Base-by-base conservation (phyloP, 2,888 invertebrate genomes). In the Volucella inflata region DNA sequence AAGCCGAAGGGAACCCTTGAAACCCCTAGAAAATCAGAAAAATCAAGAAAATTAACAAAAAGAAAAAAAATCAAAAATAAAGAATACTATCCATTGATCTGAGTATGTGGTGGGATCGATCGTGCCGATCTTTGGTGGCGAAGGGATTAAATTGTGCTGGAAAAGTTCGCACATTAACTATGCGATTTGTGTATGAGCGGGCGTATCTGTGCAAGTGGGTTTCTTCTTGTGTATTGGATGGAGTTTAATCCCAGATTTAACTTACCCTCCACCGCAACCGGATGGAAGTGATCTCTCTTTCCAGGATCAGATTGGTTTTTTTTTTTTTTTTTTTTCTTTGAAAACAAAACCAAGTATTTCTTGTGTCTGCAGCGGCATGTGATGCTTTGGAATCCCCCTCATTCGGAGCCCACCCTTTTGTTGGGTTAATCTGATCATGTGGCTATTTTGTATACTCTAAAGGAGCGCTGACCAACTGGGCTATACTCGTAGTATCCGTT, bases 141-240 rank as follows among this genome's bases (percentile, higher is more conserved):
- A 80, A 76, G 77, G 81, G 85, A 85, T 81, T 85, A 81, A 72
- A 85, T 53, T 62, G 71, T 76, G 30, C 6, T 30, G 81, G 64
- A 85, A 77, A 82, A 87, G 74, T 87, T 82, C 87, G 82, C 87
- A 87, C 82, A 87, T 82, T 85, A 82, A 82, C 82, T 78, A 75
- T 78, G 55, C 77, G 77, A 82, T 82, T 76, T 81, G 77, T 70
- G 67, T 38, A 59, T 59, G 51, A 16, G 42, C 48, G 42, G 16
- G 16, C 12, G 16, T 55, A 10, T 14, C 11, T 71, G 53, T 50
- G 2, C 12, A 36, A 17, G 50, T 65, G n/a, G 4, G 30, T 6
- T 6, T 30, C 30, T 30, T 6, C 30, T 6, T 65, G 21, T 59
- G 51, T 38, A 48, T 68, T 57, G 53, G 55, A 55, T 46, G 77